phyloP scores from a whole-genome alignment of 2,113 vertebrate genomes.

The Phainopepla nitens region DNA sequence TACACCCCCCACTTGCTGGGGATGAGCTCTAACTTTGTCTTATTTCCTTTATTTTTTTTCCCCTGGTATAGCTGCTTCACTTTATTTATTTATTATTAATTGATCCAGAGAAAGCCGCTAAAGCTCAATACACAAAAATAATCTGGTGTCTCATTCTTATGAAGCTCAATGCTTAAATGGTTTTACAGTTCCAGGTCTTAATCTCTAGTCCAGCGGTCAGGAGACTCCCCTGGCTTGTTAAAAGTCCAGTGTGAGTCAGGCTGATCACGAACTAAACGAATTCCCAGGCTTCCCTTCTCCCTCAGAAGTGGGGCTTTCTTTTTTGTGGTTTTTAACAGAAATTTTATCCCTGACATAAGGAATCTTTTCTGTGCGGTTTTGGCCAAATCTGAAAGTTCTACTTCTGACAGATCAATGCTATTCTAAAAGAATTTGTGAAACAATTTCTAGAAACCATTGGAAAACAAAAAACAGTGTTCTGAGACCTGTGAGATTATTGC shows the following conservation, averaged over 20 bases:
- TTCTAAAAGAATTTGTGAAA: slow-evolving; percentile 39
- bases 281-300: slow-evolving; percentile 27
- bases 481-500: not conserved
- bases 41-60: not conserved
- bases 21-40: not conserved
- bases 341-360: slow-evolving; percentile 23
- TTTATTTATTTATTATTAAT: not conserved
- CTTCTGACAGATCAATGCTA: not conserved
- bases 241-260: not conserved
- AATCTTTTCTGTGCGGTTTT: not conserved
- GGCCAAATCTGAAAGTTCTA: slow-evolving; percentile 6
- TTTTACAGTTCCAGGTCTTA: slow-evolving; percentile 5
- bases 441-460: not conserved
- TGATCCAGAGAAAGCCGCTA: not conserved
- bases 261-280: slow-evolving; percentile 5
- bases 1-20: not conserved
- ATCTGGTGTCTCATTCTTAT: not conserved
- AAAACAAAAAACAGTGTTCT: not conserved
- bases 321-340: slow-evolving; percentile 41
- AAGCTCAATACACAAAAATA: not conserved
- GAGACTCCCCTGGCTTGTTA: not conserved
- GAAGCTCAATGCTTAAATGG: not conserved
- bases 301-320: not conserved
- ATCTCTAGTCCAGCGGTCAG: not conserved
- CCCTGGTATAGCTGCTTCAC: not conserved